Base-by-base conservation (phyloP, 2,113 vertebrate genomes). In the Myiagra hebetior region DNA sequence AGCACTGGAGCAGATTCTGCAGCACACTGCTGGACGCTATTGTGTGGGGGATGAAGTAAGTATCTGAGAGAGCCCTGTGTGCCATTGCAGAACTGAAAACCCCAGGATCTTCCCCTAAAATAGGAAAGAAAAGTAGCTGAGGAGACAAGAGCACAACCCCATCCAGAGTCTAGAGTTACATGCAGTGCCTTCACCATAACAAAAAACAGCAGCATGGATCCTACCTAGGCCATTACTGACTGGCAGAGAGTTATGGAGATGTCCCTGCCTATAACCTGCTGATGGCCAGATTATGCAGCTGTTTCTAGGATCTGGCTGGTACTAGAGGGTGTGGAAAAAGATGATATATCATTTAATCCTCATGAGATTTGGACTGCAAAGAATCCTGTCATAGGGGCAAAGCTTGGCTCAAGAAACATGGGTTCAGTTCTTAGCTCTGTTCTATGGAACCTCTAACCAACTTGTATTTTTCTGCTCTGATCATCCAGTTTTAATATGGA, bases 41-140 rank as follows among this genome's bases (percentile, higher is more conserved):
- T 99, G 99, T 49, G 98, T 99, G 13, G 99, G 99, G 4, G 97
- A 99, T 55, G 98, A 99, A 98, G 99, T 99, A 97, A 98, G 97
- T 73, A 49, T 39, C 44, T 47, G 15, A 69, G 31, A 44, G 47
- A 69, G n/a, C 11, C 19, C 46, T 68, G 7, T 41, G 16, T 68
- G 52, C 39, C 15, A 27, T 2, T 35, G 22, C 64, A 87, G 47
- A 69, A 70, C 59, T 56, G 46, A 70, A 83, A 92, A 39, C 7
- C 5, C 15, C 47, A 47, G 27, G 46, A 60, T 18, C 31, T 55
- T 62, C 30, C 31, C 27, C 50, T 82, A 62, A 73, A 64, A 60
- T 5, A 89, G 42, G 18, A 46, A 80, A 74, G 53, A 63, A 73
- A 87, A 72, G 49, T 2, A 69, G 30, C 6, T 82, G 28, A 69